phyloP scores from a whole-genome alignment of 2,797 vertebrate genomes.

The Melanogrammus aeglefinus region DNA sequence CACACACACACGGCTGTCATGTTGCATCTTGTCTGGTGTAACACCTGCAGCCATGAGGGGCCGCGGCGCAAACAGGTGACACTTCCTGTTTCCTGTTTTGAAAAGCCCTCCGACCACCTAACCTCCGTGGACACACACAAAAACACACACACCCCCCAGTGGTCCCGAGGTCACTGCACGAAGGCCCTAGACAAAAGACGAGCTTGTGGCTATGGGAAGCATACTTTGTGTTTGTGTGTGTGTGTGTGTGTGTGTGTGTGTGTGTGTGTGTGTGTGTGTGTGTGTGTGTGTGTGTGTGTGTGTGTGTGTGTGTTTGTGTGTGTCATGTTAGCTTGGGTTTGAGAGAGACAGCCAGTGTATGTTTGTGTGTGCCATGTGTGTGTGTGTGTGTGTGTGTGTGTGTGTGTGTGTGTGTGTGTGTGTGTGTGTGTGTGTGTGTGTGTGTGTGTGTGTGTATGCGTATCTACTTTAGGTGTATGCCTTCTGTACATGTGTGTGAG shows the following conservation, averaged over 20 bases:
- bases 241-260: too few species aligned
- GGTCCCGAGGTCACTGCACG: not conserved
- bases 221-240: not conserved
- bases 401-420: constrained; percentile 16
- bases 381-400: not conserved
- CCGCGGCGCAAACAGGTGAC: constrained; percentile 83
- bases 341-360: not conserved
- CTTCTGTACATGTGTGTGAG: constrained; percentile 16
- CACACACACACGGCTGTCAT: constrained; percentile 78
- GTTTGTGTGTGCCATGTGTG: not conserved
- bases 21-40: constrained; percentile 74
- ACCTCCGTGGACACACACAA: constrained; percentile 29
- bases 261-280: not conserved
- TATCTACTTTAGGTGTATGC: constrained; percentile 25
- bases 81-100: constrained; percentile 56
- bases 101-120: constrained; percentile 40
- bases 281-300: not conserved
- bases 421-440: constrained; percentile 31
- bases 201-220: not conserved
- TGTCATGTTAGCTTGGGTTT: not conserved
- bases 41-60: constrained; percentile 85
- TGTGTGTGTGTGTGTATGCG: not conserved
- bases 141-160: constrained; percentile 4
- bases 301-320: not conserved
- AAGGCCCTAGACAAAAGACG: constrained; percentile 15